Evolutionary conservation across 2,113 vertebrate species (phyloP).

Genomic region (Marmota monax): DNA sequence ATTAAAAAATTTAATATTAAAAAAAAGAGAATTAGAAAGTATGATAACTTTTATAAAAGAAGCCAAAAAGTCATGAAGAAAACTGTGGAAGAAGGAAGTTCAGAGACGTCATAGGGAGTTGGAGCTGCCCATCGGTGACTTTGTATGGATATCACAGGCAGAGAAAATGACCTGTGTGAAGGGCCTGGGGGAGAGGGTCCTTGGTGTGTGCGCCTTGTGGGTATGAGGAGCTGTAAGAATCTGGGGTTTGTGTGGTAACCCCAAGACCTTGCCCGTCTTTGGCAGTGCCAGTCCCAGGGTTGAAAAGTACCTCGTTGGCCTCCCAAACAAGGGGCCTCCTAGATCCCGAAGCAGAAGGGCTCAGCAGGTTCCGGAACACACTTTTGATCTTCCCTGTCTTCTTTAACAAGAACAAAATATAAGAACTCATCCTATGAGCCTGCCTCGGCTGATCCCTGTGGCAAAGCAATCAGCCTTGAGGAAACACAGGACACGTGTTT

Average conservation of each 20-base stretch:
- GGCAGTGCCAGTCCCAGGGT: background rate
- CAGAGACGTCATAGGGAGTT: background rate
- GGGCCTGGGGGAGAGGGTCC: background rate
- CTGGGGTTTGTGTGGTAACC: background rate
- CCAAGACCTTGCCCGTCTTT: background rate
- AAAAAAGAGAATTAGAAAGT: background rate
- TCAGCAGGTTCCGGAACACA: background rate
- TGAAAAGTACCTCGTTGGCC: background rate
- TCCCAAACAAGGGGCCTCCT: background rate
- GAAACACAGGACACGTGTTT: background rate
- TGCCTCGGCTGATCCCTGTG: background rate
- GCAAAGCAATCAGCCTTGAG: background rate
- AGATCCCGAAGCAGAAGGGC: background rate
- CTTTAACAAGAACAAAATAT: background rate
- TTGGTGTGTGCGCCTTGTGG: background rate
- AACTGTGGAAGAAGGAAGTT: background rate
- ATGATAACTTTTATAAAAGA: background rate
- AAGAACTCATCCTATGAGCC: background rate
- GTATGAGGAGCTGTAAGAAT: background rate
- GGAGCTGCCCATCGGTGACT: background rate
- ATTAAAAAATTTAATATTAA: too few species aligned
- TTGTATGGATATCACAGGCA: background rate
- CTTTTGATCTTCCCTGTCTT: background rate
- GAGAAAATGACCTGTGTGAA: background rate
- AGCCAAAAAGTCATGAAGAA: background rate